Evolutionary conservation across 2,888 invertebrate species (phyloP).

Genomic region (Pandemis cinnamomeana): DNA sequence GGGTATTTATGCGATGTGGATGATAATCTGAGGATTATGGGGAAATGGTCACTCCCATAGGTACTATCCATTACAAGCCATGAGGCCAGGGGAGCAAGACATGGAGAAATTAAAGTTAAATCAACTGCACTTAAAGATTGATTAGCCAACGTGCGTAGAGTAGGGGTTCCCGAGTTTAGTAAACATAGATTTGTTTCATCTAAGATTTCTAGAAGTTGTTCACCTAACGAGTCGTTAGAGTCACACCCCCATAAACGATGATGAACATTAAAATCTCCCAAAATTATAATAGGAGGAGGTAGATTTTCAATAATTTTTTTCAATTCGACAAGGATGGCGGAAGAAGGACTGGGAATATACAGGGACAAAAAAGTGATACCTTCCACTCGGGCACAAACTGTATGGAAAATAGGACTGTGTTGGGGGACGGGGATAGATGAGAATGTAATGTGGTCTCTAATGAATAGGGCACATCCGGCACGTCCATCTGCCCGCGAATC

Average conservation of each 20-base stretch:
- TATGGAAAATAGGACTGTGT: too few relatives aligned
- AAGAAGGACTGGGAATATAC: neutral
- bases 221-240: neutral
- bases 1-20: neutral
- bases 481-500: too few relatives aligned
- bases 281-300: neutral
- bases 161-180: neutral
- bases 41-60: slow-evolving; percentile 9
- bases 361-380: slow-evolving; percentile 3
- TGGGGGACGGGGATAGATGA: too few relatives aligned
- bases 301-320: neutral
- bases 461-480: too few relatives aligned
- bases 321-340: neutral
- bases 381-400: too few relatives aligned
- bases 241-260: slow-evolving; percentile 1
- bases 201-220: neutral
- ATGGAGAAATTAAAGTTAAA: neutral
- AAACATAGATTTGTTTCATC: neutral
- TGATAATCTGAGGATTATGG: neutral
- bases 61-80: slow-evolving; percentile 7
- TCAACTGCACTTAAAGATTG: slow-evolving; percentile 11
- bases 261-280: slow-evolving; percentile 14
- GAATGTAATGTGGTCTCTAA: too few relatives aligned
- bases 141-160: neutral
- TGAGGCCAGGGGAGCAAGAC: neutral